Evolutionary conservation across 2,888 invertebrate genomes (phyloP).

Genomic region (Oasisia sp.): DNA sequence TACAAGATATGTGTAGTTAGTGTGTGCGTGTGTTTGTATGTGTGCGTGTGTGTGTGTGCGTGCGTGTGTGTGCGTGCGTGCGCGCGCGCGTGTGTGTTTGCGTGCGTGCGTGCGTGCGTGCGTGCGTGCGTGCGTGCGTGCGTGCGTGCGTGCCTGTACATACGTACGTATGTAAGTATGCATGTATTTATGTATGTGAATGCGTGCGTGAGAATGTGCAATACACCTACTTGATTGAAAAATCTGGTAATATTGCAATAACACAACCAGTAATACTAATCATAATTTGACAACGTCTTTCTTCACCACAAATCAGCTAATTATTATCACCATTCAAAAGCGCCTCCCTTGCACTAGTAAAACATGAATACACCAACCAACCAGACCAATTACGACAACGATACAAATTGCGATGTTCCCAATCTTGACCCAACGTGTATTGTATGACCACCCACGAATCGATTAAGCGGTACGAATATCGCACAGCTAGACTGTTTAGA

Average conservation of each 20-base stretch:
- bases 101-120: not conserved
- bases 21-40: not conserved
- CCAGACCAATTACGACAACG: not conserved
- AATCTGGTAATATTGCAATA: no score
- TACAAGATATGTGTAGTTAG: not conserved
- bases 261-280: no score
- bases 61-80: constrained; percentile 13
- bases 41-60: constrained; percentile 24
- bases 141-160: not conserved
- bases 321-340: no score
- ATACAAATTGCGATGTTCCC: not conserved
- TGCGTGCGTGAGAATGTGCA: no score
- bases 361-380: not conserved
- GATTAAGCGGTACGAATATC: not conserved
- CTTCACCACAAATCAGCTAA: no score
- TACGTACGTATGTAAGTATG: constrained; percentile 6
- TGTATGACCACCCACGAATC: not conserved
- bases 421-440: not conserved
- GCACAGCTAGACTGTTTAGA: not conserved
- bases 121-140: constrained; percentile 27
- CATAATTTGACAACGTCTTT: no score
- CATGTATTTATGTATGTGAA: not conserved
- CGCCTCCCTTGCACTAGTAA: no score
- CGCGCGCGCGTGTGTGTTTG: no score
- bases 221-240: no score